Conservation (phyloP, 2,113 vertebrate genomes). For the Laterallus jamaicensis region DNA sequence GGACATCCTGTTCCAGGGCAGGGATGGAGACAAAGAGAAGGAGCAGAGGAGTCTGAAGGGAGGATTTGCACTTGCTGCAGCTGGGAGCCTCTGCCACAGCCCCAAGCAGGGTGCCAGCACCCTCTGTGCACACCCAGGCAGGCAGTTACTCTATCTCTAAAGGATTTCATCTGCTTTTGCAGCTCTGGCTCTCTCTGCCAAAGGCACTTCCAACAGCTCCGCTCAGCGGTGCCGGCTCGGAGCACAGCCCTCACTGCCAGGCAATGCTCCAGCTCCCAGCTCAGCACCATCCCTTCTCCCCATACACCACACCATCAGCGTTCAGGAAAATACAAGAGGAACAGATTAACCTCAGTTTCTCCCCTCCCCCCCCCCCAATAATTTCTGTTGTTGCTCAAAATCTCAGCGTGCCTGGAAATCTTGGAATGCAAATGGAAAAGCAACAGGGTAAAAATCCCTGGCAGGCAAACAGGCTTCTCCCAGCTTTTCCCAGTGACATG, state of each 20-base stretch:
- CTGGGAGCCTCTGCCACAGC: accelerated
- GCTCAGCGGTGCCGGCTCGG: constrained; percentile 16
- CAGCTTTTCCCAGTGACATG: background rate
- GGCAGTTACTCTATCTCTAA: background rate
- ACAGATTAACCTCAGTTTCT: background rate
- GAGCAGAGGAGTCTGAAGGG: background rate
- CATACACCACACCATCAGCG: accelerated
- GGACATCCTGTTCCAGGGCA: background rate
- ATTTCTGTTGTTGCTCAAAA: background rate
- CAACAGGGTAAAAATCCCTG: background rate
- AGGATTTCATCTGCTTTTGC: background rate
- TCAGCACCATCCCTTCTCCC: background rate
- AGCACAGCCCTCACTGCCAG: background rate
- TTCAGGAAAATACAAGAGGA: background rate
- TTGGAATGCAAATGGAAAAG: background rate
- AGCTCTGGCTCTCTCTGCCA: background rate
- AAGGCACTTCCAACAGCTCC: constrained; percentile 16
- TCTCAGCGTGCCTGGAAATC: accelerated
- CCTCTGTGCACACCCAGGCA: accelerated
- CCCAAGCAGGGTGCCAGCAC: accelerated
- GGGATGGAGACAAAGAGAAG: background rate
- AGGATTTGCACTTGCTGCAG: background rate
- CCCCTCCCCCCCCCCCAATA: background rate
- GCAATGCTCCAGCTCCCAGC: background rate
- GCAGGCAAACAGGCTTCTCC: background rate